Evolutionary conservation across 2,888 invertebrate genomes (phyloP), one percentile per base, ranked within the genome.

Genomic region (Alloplasta piceator): DNA sequence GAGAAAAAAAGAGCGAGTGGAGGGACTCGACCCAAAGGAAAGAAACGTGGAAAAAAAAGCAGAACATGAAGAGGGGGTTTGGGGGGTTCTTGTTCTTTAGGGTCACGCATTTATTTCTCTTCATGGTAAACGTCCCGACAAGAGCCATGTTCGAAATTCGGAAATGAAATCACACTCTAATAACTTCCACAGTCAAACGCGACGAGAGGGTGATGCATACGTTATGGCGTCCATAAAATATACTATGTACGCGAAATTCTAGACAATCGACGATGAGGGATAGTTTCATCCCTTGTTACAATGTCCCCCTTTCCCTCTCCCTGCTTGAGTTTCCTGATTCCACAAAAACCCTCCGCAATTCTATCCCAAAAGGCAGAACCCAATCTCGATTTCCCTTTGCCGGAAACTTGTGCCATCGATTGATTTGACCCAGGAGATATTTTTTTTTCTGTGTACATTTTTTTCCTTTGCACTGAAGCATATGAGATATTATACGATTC

Each of bases 91-190:
- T 55, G 41, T 39, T n/a, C n/a, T n/a, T n/a, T n/a, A 14, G 36
- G 7, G 48, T 36, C 14, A 12, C 72, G 6, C 26, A 26, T 1
- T 26, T 26, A 1, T 26, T 26, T 26, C 14, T 50, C n/a, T 36
- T n/a, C n/a, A n/a, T n/a, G n/a, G 16, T 6, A 26, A 26, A 26
- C 39, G 12, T 48, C 12, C 12, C 71, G 55, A 55, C 56, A 64
- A 41, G 46, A 39, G 56, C 64, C 68, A 88, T 86, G 86, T 52
- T 14, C 52, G 14, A 52, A 90, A 87, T 88, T 88, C 87, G 88
- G 90, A 91, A 92, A 91, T 89, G 88, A 91, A 91, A 91, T 91
- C 90, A 88, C 89, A 90, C 90, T 89, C 91, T 91, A 91, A 92
- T 92, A 89, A 90, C 89, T 90, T 91, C 89, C 90, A 89, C 48